Conservation (phyloP, 1,140 invertebrate species). For the Hylyphantes graminicola region DNA sequence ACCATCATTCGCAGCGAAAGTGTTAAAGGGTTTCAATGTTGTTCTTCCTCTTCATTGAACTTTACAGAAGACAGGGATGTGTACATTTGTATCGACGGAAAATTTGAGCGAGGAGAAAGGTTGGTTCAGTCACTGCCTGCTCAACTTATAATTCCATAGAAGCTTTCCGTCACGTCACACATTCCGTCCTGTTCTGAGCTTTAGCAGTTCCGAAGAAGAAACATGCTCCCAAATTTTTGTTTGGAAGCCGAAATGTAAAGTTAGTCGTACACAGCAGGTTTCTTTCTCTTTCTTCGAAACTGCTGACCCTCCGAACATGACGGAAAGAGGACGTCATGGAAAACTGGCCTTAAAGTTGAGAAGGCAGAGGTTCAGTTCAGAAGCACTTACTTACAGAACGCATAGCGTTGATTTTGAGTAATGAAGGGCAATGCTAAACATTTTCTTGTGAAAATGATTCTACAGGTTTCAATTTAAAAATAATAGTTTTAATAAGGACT, state of each 20-base stretch:
- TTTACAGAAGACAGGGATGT: slow-evolving; percentile 39
- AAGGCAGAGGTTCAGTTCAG: slow-evolving; percentile 13
- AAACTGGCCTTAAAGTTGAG: no score
- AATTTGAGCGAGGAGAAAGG: slow-evolving; percentile 38
- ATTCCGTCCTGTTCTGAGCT: background rate
- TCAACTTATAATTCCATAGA: background rate
- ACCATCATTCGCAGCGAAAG: no score
- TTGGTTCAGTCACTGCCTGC: background rate
- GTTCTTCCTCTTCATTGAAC: background rate
- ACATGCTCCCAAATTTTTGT: background rate
- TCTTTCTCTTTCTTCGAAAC: no score
- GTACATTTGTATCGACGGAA: slow-evolving; percentile 38
- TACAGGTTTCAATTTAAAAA: no score
- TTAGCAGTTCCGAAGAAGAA: background rate
- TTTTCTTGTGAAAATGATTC: no score
- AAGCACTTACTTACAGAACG: slow-evolving; percentile 34
- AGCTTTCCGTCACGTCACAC: background rate
- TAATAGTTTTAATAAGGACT: no score
- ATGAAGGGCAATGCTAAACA: background rate
- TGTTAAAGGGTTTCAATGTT: no score
- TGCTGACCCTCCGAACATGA: no score
- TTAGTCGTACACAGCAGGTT: no score
- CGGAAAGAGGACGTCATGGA: no score
- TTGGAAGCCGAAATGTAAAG: no score
- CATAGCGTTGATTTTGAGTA: slow-evolving; percentile 29